Evolutionary conservation across 2,888 invertebrate species (phyloP), one percentile per base, ranked within the genome.

Genomic region (Colostygia pectinataria): DNA sequence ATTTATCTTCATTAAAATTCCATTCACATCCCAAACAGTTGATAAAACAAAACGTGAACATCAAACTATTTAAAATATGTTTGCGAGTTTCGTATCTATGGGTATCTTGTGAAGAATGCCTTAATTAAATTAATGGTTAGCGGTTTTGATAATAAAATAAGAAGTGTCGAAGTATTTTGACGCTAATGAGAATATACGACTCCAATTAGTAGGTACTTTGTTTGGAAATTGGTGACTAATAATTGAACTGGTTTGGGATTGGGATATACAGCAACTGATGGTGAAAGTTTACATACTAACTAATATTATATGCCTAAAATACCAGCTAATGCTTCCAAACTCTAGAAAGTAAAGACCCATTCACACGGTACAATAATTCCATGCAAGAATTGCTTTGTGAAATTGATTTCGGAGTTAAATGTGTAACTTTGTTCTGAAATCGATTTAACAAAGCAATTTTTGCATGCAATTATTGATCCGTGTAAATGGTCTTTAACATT

Each of bases 91-190:
- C 66, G 71, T 77, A 75, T 80, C 77, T 74, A 76, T 76, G 71
- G 70, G 60, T 76, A 77, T 79, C 77, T 75, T 65, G 70, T 62
- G 44, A 75, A 76, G 85, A 85, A 90, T 89, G 79, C 80, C 71
- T 73, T 89, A 88, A 87, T 87, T 83, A 86, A 83, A 87, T 87
- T 80, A 83, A 88, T 83, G 86, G 77, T 67, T 74, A 68, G 74
- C 77, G 74, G 79, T 80, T 83, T 77, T 74, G 74, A 76, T 74
- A 77, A 64, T 61, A 67, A 71, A 78, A 80, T 80, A 83, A 83
- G 38, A 70, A 61, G 63, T 71, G 69, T 68, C 68, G 71, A 66
- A 71, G 70, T 71, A 66, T 66, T 71, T 68, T 74, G 82, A 83
- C 77, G 59, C 71, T 85, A 87, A 88, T 86, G 80, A 87, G 76